These are phyloP conservation scores for Phyllotis vaccarum DNA, from an alignment of 2,797 vertebrate genomes.

Conservation along the genomic window DNA sequence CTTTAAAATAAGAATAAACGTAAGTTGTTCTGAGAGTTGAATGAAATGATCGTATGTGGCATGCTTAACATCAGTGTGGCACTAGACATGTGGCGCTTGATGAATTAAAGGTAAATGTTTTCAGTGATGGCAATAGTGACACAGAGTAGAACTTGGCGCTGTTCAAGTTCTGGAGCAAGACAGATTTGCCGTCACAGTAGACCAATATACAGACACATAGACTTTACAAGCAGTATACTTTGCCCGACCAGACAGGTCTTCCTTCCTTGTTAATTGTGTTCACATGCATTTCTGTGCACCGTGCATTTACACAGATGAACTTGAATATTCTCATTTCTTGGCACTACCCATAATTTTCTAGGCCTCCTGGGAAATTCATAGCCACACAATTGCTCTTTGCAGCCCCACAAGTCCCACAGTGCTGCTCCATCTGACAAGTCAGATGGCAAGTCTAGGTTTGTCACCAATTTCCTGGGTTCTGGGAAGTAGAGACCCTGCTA, in stretches of 20 bases:
- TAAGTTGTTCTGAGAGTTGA: neutral
- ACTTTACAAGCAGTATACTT: neutral
- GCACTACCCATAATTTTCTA: neutral
- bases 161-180: neutral
- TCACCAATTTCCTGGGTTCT: neutral
- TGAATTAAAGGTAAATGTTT: neutral
- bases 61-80: neutral
- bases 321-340: neutral
- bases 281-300: neutral
- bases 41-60: rapidly evolving
- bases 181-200: neutral
- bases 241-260: neutral
- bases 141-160: neutral
- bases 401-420: neutral
- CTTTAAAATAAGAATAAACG: neutral
- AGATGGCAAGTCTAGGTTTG: slow-evolving; percentile 19
- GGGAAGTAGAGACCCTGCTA: neutral
- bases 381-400: neutral
- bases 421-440: neutral
- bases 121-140: neutral
- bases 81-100: neutral
- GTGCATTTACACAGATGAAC: rapidly evolving
- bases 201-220: too few species aligned
- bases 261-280: neutral
- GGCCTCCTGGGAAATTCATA: slow-evolving; percentile 12